A percentile compares a stretch with the other conserved stretches of the same genome.
Evolutionary conservation across 2,888 invertebrate species (phyloP).

Genomic region (Drosophila atripex): DNA sequence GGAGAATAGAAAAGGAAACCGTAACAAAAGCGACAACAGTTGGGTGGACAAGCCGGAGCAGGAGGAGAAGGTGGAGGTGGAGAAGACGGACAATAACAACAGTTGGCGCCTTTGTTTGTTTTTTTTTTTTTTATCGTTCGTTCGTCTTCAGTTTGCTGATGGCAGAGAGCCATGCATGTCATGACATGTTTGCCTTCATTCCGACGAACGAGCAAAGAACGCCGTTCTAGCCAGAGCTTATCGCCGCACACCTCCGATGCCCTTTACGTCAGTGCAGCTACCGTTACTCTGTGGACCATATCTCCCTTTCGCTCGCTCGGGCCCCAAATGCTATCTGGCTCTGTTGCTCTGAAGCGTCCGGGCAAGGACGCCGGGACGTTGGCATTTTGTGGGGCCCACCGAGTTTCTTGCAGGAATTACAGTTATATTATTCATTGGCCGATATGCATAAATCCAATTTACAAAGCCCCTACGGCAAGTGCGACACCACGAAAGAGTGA

Average conservation of each 20-base stretch:
- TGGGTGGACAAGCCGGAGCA: constrained; percentile 4
- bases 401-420: constrained; percentile 39
- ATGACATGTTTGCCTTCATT: constrained; percentile 48
- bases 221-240: constrained; percentile 19
- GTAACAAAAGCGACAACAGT: constrained; percentile 35
- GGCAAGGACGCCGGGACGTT: constrained; percentile 43
- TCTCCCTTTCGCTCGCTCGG: constrained; percentile 3
- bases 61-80: neutral
- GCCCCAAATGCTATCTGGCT: neutral
- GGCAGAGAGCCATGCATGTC: constrained; percentile 35
- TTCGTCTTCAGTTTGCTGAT: constrained; percentile 35
- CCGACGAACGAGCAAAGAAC: constrained; percentile 16
- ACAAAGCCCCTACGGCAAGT: constrained; percentile 38
- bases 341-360: neutral
- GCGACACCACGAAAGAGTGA: constrained; percentile 27
- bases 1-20: constrained; percentile 9
- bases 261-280: constrained; percentile 20
- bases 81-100: constrained; percentile 24
- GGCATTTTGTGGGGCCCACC: constrained; percentile 34
- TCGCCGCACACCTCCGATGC: constrained; percentile 13
- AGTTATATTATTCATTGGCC: constrained; percentile 30
- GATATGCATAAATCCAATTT: constrained; percentile 63
- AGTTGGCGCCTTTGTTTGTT: constrained; percentile 38
- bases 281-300: constrained; percentile 3
- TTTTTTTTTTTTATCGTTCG: constrained; percentile 38